Base-by-base conservation (phyloP, 35 echinoderm and acorn worm genomes). In the Strongylocentrotus purpuratus region DNA sequence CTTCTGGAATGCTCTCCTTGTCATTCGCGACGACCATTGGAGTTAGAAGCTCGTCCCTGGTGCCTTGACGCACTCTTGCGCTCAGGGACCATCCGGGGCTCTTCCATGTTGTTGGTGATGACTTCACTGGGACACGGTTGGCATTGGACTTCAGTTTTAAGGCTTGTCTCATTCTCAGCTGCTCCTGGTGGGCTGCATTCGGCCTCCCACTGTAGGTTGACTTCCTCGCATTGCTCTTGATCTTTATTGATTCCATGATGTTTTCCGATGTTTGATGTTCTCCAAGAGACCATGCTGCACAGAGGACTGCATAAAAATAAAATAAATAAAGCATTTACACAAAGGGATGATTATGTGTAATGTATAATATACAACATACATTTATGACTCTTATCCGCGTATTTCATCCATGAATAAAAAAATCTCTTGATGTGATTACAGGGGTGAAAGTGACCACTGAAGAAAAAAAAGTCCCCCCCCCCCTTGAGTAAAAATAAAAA, bases 201-300 rank as follows among this genome's bases (percentile, higher is more conserved):
- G 86, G 45, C 58, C 90, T 96, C 4, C 96, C 96, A 94, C 96
- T 96, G 93, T 96, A 86, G 86, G 96, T 96, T 4, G 96, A 96
- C 86, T 96, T 96, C 86, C 96, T 86, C 5, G 96, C 96, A 59
- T 94, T 96, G 31, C n/a, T 87, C 94, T 96, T 96, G 13, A 96
- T 9, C 85, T 55, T 96, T 17, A 90, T 46, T 4, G 87, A 17
- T 35, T 91, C 88, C 95, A 95, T 95, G 28, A 89, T 78, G 65
- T 78, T 78, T 2, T n/a, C 22, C 7, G 4, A 15, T n/a, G 22
- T n/a, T 28, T 78, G 65, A 4, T 78, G 5, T 78, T 78, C 65
- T 78, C 65, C 65, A 78, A 78, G 50, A 55, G 65, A 78, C 65
- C 65, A 78, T 78, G 65, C 65, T 78, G 18, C 20, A 28, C 28